Conservation (phyloP, 2,113 vertebrate species). For the Probosciger aterrimus region DNA sequence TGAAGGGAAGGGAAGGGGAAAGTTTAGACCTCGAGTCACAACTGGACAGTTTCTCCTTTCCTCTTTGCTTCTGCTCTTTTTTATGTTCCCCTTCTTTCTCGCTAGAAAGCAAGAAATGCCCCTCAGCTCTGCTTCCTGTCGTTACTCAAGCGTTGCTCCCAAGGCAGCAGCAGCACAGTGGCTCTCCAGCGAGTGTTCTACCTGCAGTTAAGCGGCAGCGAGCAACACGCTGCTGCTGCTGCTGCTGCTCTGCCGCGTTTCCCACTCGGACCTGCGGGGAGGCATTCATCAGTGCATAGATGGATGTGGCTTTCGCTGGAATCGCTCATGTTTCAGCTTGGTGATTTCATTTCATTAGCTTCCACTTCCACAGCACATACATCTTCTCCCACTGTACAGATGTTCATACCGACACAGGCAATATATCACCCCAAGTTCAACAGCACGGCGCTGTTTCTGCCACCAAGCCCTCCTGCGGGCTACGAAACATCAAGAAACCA, state of each 20-base stretch:
- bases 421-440: neutral
- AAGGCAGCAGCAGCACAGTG: neutral
- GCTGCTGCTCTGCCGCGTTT: neutral
- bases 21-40: neutral
- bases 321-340: neutral
- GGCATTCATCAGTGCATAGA: neutral
- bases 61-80: neutral
- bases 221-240: rapidly evolving
- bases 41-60: neutral
- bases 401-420: neutral
- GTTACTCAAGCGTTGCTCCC: neutral
- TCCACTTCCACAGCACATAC: neutral
- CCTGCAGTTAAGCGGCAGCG: neutral
- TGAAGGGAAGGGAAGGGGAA: neutral
- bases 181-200: neutral
- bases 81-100: neutral
- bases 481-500: neutral
- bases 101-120: neutral
- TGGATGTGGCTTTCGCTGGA: neutral
- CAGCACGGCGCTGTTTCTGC: neutral
- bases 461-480: neutral
- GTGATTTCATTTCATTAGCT: neutral
- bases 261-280: rapidly evolving
- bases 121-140: neutral
- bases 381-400: neutral